Conservation (phyloP, 1,140 invertebrate genomes). For the Chionoecetes opilio region DNA sequence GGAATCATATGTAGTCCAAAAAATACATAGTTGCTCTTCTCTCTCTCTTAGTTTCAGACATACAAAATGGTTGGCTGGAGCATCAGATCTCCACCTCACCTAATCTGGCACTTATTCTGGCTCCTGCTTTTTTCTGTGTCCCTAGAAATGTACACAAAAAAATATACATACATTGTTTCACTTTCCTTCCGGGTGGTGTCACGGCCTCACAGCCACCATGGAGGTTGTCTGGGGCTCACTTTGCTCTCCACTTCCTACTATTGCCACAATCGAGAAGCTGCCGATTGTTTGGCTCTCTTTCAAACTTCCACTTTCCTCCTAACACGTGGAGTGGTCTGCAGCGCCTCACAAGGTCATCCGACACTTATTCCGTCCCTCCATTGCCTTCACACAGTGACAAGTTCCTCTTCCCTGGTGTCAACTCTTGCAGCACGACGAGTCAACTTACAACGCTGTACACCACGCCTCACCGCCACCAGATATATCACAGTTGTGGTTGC, state of each 20-base stretch:
- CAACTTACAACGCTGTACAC: background rate
- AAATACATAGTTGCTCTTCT: background rate
- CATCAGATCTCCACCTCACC: background rate
- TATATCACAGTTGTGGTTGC: conserved; percentile 59
- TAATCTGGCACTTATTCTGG: background rate
- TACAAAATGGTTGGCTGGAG: background rate
- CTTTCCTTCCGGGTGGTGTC: no score
- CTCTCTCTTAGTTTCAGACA: background rate
- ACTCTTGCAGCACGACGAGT: background rate
- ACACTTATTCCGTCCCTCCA: background rate
- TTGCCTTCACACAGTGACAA: background rate
- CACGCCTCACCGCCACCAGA: conserved; percentile 2
- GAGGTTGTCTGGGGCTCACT: background rate
- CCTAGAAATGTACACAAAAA: background rate
- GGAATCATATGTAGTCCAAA: background rate
- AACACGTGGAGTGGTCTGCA: background rate
- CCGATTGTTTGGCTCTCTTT: background rate
- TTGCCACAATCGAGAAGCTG: background rate
- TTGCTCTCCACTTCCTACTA: background rate
- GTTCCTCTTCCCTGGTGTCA: background rate
- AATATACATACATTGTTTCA: background rate
- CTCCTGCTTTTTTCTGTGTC: background rate
- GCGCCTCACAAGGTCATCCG: no score
- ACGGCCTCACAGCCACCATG: background rate
- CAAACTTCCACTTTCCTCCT: background rate